phyloP scores from a whole-genome alignment of 2,113 vertebrate genomes.

The Salminus brasiliensis region DNA sequence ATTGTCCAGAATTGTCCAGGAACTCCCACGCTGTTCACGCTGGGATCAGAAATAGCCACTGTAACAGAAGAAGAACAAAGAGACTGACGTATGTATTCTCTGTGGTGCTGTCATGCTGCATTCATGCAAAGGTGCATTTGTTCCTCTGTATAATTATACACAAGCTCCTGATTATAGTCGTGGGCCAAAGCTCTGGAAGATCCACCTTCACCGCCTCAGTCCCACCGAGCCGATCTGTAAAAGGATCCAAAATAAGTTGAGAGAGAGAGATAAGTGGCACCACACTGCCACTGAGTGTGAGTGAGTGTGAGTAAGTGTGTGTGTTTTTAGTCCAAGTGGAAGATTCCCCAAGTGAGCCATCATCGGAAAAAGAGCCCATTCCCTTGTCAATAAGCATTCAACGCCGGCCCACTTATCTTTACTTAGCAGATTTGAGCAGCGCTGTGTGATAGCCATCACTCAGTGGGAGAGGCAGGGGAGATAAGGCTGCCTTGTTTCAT shows the following conservation, averaged over 20 bases:
- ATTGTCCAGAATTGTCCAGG: no score
- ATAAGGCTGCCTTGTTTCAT: slow-evolving; percentile 47
- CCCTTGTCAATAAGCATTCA: slow-evolving; percentile 38
- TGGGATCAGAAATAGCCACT: slow-evolving; percentile 72
- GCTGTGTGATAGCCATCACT: slow-evolving; percentile 43
- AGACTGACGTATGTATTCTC: neutral
- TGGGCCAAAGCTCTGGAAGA: neutral
- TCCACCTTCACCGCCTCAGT: neutral
- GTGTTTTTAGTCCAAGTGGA: slow-evolving; percentile 22
- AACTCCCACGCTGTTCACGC: no score
- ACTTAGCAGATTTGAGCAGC: slow-evolving; percentile 69
- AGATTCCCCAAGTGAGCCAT: slow-evolving; percentile 35
- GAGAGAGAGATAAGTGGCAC: neutral
- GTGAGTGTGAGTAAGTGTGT: neutral
- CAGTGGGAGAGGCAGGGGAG: slow-evolving; percentile 30
- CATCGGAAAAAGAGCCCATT: slow-evolving; percentile 27
- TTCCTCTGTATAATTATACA: neutral
- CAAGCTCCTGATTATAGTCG: neutral
- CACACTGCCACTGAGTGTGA: no score
- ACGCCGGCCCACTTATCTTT: slow-evolving; percentile 69
- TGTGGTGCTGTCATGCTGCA: neutral
- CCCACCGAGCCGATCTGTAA: neutral
- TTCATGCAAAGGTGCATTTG: neutral
- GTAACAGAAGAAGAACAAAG: neutral
- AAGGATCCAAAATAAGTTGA: neutral